phyloP scores from a whole-genome alignment of 2,797 vertebrate species.

The Glyptemys insculpta region DNA sequence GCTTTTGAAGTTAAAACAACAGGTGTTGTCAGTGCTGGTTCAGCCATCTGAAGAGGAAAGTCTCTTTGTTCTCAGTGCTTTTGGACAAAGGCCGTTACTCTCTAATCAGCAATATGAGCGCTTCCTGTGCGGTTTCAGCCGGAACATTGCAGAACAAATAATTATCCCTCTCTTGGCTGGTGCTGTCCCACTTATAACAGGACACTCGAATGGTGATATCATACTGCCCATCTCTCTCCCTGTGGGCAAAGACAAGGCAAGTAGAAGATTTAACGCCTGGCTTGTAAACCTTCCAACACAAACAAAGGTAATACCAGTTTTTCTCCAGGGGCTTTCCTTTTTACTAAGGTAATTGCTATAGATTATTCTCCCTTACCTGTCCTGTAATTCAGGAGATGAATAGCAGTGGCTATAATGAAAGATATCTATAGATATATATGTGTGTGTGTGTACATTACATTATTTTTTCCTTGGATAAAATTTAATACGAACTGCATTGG shows the following conservation, averaged over 20 bases:
- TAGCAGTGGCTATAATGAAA: neutral
- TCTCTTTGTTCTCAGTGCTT: neutral
- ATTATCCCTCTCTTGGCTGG: neutral
- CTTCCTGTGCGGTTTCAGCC: neutral
- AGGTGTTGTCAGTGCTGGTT: neutral
- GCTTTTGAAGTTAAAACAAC: neutral
- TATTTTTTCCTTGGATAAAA: neutral
- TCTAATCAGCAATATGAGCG: neutral
- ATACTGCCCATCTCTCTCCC: neutral
- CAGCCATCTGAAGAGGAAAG: neutral
- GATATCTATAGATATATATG: neutral
- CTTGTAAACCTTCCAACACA: too few relatives aligned
- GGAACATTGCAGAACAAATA: neutral
- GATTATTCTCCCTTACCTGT: neutral
- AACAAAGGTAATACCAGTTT: neutral
- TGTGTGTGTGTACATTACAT: neutral
- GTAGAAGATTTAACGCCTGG: neutral
- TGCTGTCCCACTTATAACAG: neutral
- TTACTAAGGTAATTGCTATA: neutral
- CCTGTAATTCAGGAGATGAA: neutral
- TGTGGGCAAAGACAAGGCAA: neutral
- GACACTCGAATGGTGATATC: neutral
- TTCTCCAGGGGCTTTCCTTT: neutral
- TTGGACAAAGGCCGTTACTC: neutral
- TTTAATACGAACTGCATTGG: neutral